Percentiles rank a stretch among this genome's conserved stretches.
Conservation (phyloP, 2,113 vertebrate species). For the Cyprinodon variegatus region DNA sequence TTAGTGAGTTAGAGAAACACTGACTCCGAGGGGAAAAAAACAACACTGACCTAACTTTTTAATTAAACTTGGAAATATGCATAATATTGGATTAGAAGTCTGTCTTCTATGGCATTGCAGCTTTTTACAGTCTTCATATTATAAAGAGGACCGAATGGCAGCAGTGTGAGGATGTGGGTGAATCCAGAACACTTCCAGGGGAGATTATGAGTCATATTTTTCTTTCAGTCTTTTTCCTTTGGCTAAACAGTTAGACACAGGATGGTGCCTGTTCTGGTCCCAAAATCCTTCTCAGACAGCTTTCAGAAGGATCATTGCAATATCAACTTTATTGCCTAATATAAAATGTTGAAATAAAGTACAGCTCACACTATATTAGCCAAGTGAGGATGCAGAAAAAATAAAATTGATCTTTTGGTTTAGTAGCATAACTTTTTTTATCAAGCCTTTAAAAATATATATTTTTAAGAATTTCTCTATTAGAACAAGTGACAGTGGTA, state of each 20-base stretch:
- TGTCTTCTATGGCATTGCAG: slow-evolving; percentile 24
- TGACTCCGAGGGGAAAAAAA: slow-evolving; percentile 29
- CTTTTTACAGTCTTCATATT: slow-evolving; percentile 16
- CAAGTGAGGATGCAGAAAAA: not conserved
- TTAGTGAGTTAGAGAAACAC: slow-evolving; percentile 40
- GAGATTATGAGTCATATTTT: not conserved
- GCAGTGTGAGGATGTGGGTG: not conserved
- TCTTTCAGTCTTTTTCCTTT: not conserved
- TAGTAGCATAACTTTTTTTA: not conserved
- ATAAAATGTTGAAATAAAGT: not conserved
- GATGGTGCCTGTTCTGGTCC: not conserved
- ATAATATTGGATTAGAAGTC: slow-evolving; percentile 15
- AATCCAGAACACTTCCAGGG: not conserved
- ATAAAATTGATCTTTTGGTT: not conserved
- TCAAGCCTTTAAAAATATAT: not conserved
- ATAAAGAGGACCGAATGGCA: slow-evolving; percentile 16
- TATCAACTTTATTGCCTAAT: not conserved
- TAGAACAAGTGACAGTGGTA: not conserved
- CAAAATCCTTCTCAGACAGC: not conserved
- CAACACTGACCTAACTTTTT: slow-evolving; percentile 49
- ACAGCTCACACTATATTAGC: not conserved
- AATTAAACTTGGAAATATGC: slow-evolving; percentile 45
- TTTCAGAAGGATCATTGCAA: not conserved
- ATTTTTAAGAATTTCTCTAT: not conserved
- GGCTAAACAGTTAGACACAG: not conserved